A percentile compares a stretch with the other conserved stretches of the same genome.
Conservation (phyloP, 2,113 vertebrate genomes). For the Trinectes maculatus region DNA sequence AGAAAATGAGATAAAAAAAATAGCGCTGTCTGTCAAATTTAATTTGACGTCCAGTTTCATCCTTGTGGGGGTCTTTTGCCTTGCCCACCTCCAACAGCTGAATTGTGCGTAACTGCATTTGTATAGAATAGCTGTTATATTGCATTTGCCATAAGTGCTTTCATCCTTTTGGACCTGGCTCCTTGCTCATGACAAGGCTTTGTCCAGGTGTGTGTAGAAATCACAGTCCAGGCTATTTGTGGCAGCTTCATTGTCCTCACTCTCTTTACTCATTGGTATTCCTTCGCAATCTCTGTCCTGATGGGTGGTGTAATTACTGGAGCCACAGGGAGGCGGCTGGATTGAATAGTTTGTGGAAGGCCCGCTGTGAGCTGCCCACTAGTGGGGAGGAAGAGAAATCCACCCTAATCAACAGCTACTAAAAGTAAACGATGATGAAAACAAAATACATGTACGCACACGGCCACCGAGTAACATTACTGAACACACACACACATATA, state of each 20-base stretch:
- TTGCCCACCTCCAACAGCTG: slow-evolving; percentile 21
- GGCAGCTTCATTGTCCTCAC: slow-evolving; percentile 37
- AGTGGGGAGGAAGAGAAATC: slow-evolving; percentile 38
- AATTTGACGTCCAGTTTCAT: slow-evolving; percentile 50
- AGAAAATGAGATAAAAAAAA: slow-evolving; percentile 45
- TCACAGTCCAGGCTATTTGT: slow-evolving; percentile 22
- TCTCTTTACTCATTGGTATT: slow-evolving; percentile 62
- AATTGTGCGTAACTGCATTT: slow-evolving; percentile 48
- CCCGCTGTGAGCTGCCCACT: slow-evolving; percentile 57
- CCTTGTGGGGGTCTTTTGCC: slow-evolving; percentile 15
- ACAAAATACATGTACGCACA: slow-evolving; percentile 33
- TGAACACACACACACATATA: slow-evolving; percentile 15
- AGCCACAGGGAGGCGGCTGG: slow-evolving; percentile 49
- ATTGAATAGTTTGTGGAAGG: slow-evolving; percentile 36
- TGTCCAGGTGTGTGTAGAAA: slow-evolving; percentile 34
- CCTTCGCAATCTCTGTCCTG: slow-evolving; percentile 49
- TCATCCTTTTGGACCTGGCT: slow-evolving; percentile 41
- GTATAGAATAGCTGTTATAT: slow-evolving; percentile 47
- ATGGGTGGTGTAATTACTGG: slow-evolving; percentile 73
- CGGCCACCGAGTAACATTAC: slow-evolving; percentile 24
- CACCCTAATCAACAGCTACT: slow-evolving; percentile 29
- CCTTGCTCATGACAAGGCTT: slow-evolving; percentile 8
- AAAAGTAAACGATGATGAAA: slow-evolving; percentile 14
- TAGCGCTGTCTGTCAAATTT: slow-evolving; percentile 43
- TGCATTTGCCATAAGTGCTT: slow-evolving; percentile 31